phyloP scores from a whole-genome alignment of 2,113 vertebrate species.

The Onychostoma macrolepis region DNA sequence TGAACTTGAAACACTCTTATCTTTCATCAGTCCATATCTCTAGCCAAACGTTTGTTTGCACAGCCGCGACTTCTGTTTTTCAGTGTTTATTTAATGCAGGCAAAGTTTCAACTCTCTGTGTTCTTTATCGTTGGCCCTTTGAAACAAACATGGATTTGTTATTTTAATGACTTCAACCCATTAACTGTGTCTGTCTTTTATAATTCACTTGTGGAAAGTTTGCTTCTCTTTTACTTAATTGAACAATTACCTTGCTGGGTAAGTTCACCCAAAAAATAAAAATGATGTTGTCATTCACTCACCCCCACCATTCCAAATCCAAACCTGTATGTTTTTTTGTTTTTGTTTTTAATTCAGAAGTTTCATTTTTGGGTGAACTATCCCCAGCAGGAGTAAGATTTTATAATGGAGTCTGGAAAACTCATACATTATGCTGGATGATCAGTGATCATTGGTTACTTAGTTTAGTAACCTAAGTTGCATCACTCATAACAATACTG shows the following conservation, averaged over 20 bases:
- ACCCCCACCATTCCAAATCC: not conserved
- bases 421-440: not conserved
- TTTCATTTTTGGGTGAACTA: not conserved
- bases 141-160: slow-evolving; percentile 16
- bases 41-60: slow-evolving; percentile 40
- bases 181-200: slow-evolving; percentile 21
- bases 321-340: not conserved
- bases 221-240: not conserved
- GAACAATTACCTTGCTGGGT: not conserved
- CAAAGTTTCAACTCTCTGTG: slow-evolving; percentile 4
- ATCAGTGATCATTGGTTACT: not conserved
- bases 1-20: slow-evolving; percentile 28
- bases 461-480: not conserved
- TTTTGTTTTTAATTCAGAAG: not conserved
- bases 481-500: not conserved
- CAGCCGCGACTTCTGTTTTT: slow-evolving; percentile 39
- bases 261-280: not conserved
- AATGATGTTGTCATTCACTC: not conserved
- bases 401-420: not conserved
- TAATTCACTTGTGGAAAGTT: not conserved
- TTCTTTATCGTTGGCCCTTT: slow-evolving; percentile 34
- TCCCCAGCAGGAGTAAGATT: not conserved
- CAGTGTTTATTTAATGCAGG: slow-evolving; percentile 39
- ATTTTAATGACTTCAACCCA: slow-evolving; percentile 32
- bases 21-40: slow-evolving; percentile 25